These are phyloP conservation scores for Rallus crepitans DNA, from an alignment of 2,797 vertebrate species.

Conservation along the genomic window DNA sequence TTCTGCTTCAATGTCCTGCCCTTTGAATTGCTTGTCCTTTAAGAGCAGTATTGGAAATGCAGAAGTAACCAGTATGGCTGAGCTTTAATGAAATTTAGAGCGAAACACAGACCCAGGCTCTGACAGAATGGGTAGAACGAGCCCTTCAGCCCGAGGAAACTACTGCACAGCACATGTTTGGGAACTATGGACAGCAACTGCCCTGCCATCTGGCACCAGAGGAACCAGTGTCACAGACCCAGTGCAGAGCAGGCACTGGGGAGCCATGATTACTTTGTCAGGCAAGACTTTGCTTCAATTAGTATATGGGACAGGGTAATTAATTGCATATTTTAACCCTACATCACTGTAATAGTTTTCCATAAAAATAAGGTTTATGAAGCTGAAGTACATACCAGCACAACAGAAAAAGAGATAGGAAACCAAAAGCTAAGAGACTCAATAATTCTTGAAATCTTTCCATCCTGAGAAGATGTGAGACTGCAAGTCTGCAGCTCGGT, in stretches of 20 bases:
- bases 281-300: background rate
- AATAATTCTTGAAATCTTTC: background rate
- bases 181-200: background rate
- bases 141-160: background rate
- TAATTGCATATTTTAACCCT: slow-evolving; percentile 7
- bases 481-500: background rate
- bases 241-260: background rate
- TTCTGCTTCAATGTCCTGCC: background rate
- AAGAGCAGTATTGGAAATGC: background rate
- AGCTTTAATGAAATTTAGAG: background rate
- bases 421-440: background rate
- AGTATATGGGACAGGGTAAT: background rate
- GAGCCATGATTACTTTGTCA: background rate
- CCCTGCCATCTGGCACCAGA: slow-evolving; percentile 9
- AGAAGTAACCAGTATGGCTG: background rate
- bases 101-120: background rate
- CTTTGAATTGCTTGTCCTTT: background rate
- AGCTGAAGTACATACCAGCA: background rate
- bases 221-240: background rate
- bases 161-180: background rate
- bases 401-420: background rate
- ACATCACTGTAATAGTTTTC: background rate
- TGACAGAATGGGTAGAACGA: background rate
- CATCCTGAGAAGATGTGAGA: background rate
- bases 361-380: background rate